Conservation (phyloP, 2,888 invertebrate genomes). For the Fragum whitleyi region DNA sequence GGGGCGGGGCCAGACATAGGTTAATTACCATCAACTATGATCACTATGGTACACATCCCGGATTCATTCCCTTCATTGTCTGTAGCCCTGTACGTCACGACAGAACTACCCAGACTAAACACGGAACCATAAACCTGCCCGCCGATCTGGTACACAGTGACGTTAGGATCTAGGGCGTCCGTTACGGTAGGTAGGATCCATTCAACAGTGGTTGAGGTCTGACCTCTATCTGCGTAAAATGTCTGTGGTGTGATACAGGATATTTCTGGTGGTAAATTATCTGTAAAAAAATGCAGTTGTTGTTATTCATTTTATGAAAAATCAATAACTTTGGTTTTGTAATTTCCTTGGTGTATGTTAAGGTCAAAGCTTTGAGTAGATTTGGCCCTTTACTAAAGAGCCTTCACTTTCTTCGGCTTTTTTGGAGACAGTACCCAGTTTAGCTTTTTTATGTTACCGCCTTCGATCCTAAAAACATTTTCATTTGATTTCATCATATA, state of each 20-base stretch:
- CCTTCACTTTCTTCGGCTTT: too few relatives aligned
- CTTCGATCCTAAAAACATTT: too few relatives aligned
- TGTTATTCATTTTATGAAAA: not conserved
- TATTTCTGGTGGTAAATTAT: constrained; percentile 22
- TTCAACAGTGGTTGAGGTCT: constrained; percentile 13
- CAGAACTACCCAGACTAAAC: constrained; percentile 30
- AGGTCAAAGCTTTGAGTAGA: not conserved
- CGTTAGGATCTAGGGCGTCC: constrained; percentile 15
- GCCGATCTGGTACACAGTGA: constrained; percentile 8
- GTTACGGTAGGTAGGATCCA: constrained; percentile 25
- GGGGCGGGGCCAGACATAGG: too few relatives aligned
- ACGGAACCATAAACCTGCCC: constrained; percentile 29
- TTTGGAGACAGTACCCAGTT: too few relatives aligned
- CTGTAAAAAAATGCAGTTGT: not conserved
- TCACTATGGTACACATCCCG: constrained; percentile 30
- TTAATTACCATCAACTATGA: constrained; percentile 34
- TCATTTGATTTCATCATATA: too few relatives aligned
- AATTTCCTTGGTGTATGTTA: not conserved
- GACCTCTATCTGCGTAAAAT: constrained; percentile 33
- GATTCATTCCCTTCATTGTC: constrained; percentile 34
- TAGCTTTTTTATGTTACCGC: too few relatives aligned
- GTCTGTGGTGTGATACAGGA: constrained; percentile 29
- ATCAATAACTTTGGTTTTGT: not conserved
- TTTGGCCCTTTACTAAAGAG: too few relatives aligned
- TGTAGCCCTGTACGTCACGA: constrained; percentile 36